A percentile compares a stretch with the other conserved stretches of the same genome.
Conservation (phyloP, 2,113 vertebrate species). For the Clarias macrocephalus region DNA sequence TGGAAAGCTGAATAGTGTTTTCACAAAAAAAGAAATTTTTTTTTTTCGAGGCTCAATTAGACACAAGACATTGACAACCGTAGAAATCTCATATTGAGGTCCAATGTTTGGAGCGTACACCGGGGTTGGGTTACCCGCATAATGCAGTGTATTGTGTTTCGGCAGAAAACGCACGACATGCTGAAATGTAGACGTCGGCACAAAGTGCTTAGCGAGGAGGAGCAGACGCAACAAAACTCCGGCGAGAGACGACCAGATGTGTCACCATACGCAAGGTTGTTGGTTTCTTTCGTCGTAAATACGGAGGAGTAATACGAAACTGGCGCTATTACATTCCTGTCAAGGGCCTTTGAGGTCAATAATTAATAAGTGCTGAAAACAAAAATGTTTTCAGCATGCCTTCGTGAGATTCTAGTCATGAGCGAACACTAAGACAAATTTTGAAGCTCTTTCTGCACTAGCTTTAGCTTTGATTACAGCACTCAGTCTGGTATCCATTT, state of each 20-base stretch:
- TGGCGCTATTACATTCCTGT: neutral
- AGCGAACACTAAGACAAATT: neutral
- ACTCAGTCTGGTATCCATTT: no score
- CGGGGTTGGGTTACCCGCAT: conserved; percentile 67
- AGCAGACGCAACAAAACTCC: conserved; percentile 58
- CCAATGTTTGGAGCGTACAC: conserved; percentile 58
- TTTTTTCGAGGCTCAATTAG: neutral
- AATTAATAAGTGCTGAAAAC: neutral
- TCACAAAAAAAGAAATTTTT: neutral
- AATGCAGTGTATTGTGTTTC: conserved; percentile 63
- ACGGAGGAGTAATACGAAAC: neutral
- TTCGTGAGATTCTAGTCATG: neutral
- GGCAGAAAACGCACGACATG: conserved; percentile 58
- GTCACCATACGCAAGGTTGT: neutral
- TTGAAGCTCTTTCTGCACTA: neutral
- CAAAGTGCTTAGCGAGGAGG: conserved; percentile 63
- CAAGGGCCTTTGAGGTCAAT: no score
- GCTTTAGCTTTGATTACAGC: neutral
- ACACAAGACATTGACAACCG: neutral
- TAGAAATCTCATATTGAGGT: no score
- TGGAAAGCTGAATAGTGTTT: neutral
- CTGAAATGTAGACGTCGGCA: conserved; percentile 63
- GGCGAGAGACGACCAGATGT: neutral
- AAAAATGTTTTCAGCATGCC: neutral
- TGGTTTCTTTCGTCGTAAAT: neutral